Percentiles rank a stretch among this genome's conserved stretches.
phyloP scores from a whole-genome alignment of 2,888 invertebrate genomes.

The Alloplasta piceator region DNA sequence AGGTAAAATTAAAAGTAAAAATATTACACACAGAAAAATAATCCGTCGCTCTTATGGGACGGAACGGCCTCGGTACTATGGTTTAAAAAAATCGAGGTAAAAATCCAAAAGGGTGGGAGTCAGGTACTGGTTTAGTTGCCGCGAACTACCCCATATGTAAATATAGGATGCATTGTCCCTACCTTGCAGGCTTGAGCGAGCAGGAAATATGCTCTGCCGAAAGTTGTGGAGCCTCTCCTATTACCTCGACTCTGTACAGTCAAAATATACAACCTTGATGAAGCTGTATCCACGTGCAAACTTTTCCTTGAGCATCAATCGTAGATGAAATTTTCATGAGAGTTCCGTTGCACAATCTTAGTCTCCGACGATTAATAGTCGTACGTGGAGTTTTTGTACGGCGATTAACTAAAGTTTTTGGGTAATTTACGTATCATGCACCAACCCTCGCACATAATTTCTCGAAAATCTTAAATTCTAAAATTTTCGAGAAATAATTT shows the following conservation, averaged over 20 bases:
- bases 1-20: no score
- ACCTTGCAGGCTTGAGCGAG: conserved; percentile 56
- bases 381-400: neutral
- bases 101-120: no score
- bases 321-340: conserved; percentile 50
- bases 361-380: conserved; percentile 41
- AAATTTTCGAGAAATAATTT: no score
- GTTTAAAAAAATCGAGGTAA: no score
- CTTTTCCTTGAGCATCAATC: conserved; percentile 23
- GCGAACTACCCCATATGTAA: neutral
- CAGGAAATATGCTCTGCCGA: conserved; percentile 74
- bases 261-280: conserved; percentile 30
- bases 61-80: no score
- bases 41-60: no score
- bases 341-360: conserved; percentile 16
- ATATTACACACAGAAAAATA: no score
- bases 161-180: conserved; percentile 12
- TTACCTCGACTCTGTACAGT: conserved; percentile 5
- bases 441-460: neutral
- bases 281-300: conserved; percentile 47
- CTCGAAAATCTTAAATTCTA: no score
- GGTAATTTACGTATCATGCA: neutral
- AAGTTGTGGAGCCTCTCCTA: conserved; percentile 58
- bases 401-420: conserved; percentile 4
- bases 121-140: neutral